Percentiles rank a stretch among this genome's conserved stretches.
Evolutionary conservation across 1,140 invertebrate genomes (phyloP).

Genomic region (Drosophila subobscura): DNA sequence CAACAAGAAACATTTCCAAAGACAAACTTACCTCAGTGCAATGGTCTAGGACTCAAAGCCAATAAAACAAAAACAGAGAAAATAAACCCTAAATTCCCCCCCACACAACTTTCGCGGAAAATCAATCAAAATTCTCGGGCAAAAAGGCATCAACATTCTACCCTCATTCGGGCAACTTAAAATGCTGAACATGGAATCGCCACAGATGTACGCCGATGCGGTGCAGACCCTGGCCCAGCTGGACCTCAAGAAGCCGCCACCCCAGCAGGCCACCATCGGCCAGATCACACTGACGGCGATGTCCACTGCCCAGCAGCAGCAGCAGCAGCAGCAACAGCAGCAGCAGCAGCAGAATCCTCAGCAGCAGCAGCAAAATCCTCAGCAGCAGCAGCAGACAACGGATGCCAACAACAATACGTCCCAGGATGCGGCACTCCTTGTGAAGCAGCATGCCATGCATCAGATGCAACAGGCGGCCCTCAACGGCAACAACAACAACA

Average conservation of each 20-base stretch:
- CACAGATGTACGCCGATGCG: constrained; percentile 88
- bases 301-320: constrained; percentile 84
- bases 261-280: constrained; percentile 84
- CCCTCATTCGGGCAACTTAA: constrained; percentile 78
- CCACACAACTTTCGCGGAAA: constrained; percentile 5
- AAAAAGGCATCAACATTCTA: constrained; percentile 79
- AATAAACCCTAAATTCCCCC: background rate
- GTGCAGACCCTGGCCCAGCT: constrained; percentile 77
- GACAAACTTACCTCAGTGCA: constrained; percentile 38
- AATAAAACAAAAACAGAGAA: constrained; percentile 4
- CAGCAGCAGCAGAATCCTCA: constrained; percentile 74
- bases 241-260: constrained; percentile 83
- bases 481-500: constrained; percentile 73
- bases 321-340: constrained; percentile 69
- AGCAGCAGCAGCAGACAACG: constrained; percentile 66
- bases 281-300: constrained; percentile 84
- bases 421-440: constrained; percentile 70
- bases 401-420: constrained; percentile 80
- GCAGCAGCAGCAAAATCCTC: constrained; percentile 62
- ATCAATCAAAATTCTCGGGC: constrained; percentile 40
- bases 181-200: constrained; percentile 87
- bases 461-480: constrained; percentile 83
- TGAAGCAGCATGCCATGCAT: constrained; percentile 77
- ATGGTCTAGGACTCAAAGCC: constrained; percentile 15
- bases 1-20: constrained; percentile 20